Base-by-base conservation (phyloP, 2,113 vertebrate genomes). In the Silurus meridionalis region DNA sequence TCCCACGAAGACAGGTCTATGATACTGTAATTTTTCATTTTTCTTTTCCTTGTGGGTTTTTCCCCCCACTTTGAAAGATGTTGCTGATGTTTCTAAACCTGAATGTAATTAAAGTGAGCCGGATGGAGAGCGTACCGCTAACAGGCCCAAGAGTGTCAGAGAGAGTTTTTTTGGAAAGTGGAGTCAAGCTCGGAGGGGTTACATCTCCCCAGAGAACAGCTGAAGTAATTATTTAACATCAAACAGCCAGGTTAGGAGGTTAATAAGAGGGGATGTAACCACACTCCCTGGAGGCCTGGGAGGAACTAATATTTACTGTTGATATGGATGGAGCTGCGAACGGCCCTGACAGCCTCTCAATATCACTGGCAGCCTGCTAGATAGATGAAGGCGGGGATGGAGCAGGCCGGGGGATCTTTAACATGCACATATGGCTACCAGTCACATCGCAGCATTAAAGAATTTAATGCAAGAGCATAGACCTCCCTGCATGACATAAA, bases 241-340 rank as follows among this genome's bases (percentile, higher is more conserved):
- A 93, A 91, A 93, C 87, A 92, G 90, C 78, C 87, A 84, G 91
- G 89, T 91, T 91, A 92, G 92, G 91, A 89, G 93, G 92, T 92
- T 92, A 93, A 91, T 92, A 90, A 89, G 89, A 88, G 83, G 86
- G 90, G 89, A 90, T 91, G 89, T 91, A 89, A 89, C 90, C 66
- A 81, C 84, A 87, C 91, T 83, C 91, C 90, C 91, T 84, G 82
- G 87, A 83, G 90, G 91, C 89, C 90, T 87, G 78, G 57, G 83
- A 86, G 91, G 90, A 61, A 94, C 92, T 92, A 92, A 93, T 93
- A 90, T 92, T 91, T 91, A 91, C 91, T 90, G 91, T 91, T 91
- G 91, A 92, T 92, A 90, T 89, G 87, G 92, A 92, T 90, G 81
- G 87, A 91, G 87, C 80, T 15, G 77, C 87, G 90, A 92, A 90